A percentile compares a stretch with the other conserved stretches of the same genome.
Conservation (phyloP, 2,888 invertebrate species). For the Synergus itoensis region DNA sequence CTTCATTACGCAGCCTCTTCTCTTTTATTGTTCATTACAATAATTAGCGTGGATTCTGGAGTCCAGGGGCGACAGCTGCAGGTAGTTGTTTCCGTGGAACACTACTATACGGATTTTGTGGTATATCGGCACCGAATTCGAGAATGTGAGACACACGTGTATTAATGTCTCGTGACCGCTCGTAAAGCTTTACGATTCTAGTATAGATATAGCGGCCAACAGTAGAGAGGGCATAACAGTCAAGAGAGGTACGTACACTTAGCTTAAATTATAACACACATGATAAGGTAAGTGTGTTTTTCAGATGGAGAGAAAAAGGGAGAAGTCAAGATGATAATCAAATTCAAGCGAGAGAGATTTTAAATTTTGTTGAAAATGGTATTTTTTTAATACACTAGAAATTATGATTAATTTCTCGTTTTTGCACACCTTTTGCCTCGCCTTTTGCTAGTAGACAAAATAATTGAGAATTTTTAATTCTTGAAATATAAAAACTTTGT, state of each 20-base stretch:
- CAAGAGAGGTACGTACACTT: not conserved
- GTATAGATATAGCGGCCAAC: slow-evolving; percentile 66
- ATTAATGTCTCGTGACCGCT: slow-evolving; percentile 75
- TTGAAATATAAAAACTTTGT: too few relatives aligned
- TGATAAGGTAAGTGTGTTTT: not conserved
- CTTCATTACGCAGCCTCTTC: slow-evolving; percentile 64
- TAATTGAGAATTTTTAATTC: too few relatives aligned
- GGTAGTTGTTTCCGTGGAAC: slow-evolving; percentile 37
- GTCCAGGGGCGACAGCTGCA: slow-evolving; percentile 44
- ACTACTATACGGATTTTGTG: slow-evolving; percentile 36
- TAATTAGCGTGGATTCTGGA: slow-evolving; percentile 64
- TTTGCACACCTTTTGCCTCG: too few relatives aligned
- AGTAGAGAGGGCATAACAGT: slow-evolving; percentile 8
- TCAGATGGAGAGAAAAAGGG: not conserved
- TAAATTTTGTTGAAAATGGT: not conserved
- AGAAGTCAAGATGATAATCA: not conserved
- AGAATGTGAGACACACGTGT: slow-evolving; percentile 74
- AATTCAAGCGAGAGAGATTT: not conserved
- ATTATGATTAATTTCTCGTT: too few relatives aligned
- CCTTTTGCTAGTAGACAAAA: too few relatives aligned
- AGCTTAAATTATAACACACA: slow-evolving; percentile 16
- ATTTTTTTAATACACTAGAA: too few relatives aligned
- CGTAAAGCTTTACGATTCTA: slow-evolving; percentile 76
- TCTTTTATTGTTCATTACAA: slow-evolving; percentile 71
- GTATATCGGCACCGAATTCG: slow-evolving; percentile 71